Percentiles rank a stretch among this genome's conserved stretches.
phyloP scores from a whole-genome alignment of 2,888 invertebrate species.

The Pseudolycoriella hygida region DNA sequence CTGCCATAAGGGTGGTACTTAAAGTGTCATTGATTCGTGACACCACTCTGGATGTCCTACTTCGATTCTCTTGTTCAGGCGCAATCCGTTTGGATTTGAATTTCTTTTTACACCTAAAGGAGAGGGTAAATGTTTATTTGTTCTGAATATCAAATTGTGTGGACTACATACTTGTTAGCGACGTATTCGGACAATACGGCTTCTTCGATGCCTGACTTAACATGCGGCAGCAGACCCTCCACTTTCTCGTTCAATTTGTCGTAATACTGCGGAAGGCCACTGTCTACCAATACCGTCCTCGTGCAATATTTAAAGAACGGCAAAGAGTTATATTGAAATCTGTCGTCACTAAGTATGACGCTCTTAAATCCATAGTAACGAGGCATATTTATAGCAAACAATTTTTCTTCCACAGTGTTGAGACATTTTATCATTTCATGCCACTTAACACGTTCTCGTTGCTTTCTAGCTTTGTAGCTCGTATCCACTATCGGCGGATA shows the following conservation, averaged over 20 bases:
- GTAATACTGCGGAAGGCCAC: slow-evolving; percentile 43
- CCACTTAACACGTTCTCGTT: slow-evolving; percentile 30
- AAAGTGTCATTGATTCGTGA: slow-evolving; percentile 50
- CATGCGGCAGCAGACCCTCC: slow-evolving; percentile 30
- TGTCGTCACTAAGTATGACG: slow-evolving; percentile 39
- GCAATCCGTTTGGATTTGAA: not conserved
- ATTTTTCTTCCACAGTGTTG: slow-evolving; percentile 67
- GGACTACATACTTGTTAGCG: slow-evolving; percentile 31
- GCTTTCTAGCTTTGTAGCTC: slow-evolving; percentile 31
- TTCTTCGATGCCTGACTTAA: slow-evolving; percentile 44
- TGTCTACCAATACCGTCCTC: slow-evolving; percentile 48
- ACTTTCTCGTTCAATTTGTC: slow-evolving; percentile 29
- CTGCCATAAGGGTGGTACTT: slow-evolving; percentile 37
- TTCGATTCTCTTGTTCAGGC: slow-evolving; percentile 14
- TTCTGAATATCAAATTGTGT: too few species aligned
- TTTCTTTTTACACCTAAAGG: slow-evolving; percentile 7
- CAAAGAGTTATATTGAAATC: slow-evolving; percentile 46
- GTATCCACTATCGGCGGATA: slow-evolving; percentile 48
- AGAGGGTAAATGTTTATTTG: not conserved
- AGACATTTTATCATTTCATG: slow-evolving; percentile 42
- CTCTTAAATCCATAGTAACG: slow-evolving; percentile 62
- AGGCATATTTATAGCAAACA: slow-evolving; percentile 67
- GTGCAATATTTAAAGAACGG: slow-evolving; percentile 58
- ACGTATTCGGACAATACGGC: slow-evolving; percentile 41
- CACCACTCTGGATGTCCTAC: slow-evolving; percentile 10